These are phyloP conservation scores for Apis cerana DNA, from an alignment of 1,140 invertebrate genomes.

Conservation along the genomic window DNA sequence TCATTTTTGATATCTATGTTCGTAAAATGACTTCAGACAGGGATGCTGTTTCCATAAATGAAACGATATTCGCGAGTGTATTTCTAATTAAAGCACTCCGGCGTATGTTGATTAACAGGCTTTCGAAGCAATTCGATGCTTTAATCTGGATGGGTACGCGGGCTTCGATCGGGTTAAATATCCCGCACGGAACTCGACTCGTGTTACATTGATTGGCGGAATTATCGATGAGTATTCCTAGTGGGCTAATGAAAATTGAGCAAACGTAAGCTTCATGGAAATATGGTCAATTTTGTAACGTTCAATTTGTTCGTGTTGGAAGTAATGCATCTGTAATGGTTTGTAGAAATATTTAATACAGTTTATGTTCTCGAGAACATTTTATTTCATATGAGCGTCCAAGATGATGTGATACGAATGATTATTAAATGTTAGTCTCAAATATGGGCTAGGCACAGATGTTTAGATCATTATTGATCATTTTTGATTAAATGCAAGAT, in stretches of 20 bases:
- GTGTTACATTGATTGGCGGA: background rate
- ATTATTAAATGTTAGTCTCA: no score
- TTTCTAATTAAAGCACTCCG: background rate
- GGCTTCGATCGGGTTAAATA: background rate
- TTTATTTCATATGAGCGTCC: no score
- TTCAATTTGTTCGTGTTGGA: no score
- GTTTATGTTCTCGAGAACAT: no score
- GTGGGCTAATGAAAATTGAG: background rate
- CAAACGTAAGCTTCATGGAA: background rate
- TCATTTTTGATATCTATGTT: background rate
- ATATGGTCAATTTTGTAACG: no score
- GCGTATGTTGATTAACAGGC: constrained; percentile 24
- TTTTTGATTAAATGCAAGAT: no score
- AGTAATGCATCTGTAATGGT: no score
- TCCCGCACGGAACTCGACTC: background rate
- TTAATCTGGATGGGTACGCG: background rate
- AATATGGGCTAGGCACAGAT: no score
- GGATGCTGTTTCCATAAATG: no score
- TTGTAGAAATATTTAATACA: no score
- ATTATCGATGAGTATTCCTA: background rate
- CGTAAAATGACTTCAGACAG: background rate
- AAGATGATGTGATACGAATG: no score
- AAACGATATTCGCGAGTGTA: background rate
- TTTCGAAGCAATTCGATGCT: background rate
- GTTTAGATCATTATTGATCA: no score